A percentile compares a stretch with the other conserved stretches of the same genome.
phyloP scores from a whole-genome alignment of 2,113 vertebrate species.

The Laticauda laticaudata region DNA sequence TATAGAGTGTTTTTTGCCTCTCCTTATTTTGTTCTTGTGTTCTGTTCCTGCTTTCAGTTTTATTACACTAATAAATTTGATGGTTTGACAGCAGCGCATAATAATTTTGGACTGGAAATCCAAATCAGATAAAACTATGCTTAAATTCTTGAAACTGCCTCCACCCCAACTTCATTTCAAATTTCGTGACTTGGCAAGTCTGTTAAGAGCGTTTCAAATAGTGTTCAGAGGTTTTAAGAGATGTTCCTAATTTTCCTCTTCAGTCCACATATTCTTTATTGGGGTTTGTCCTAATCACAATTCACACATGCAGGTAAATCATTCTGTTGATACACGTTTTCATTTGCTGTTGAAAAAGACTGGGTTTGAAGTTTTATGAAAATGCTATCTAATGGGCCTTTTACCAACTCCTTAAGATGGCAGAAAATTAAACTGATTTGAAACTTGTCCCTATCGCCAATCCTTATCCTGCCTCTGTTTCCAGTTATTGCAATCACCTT shows the following conservation, averaged over 20 bases:
- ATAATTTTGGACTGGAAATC: not conserved
- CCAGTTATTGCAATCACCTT: not conserved
- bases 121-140: conserved; percentile 13
- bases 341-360: not conserved
- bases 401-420: not conserved
- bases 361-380: not conserved
- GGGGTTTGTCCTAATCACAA: not conserved
- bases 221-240: not conserved
- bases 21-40: not conserved
- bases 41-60: conserved; percentile 18
- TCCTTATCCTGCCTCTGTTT: not conserved
- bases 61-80: conserved; percentile 8
- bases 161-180: not conserved
- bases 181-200: conserved; percentile 11
- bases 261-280: not conserved
- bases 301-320: not conserved
- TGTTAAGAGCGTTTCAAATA: not conserved
- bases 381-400: not conserved
- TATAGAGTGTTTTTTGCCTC: not conserved
- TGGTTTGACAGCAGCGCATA: not conserved
- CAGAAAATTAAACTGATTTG: not conserved
- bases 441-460: not conserved
- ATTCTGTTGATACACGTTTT: not conserved
- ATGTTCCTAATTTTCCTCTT: not conserved
- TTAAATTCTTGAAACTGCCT: not conserved